Evolutionary conservation across 2,888 invertebrate species (phyloP), one percentile per base, ranked within the genome.

Genomic region (Cordilura impudica): DNA sequence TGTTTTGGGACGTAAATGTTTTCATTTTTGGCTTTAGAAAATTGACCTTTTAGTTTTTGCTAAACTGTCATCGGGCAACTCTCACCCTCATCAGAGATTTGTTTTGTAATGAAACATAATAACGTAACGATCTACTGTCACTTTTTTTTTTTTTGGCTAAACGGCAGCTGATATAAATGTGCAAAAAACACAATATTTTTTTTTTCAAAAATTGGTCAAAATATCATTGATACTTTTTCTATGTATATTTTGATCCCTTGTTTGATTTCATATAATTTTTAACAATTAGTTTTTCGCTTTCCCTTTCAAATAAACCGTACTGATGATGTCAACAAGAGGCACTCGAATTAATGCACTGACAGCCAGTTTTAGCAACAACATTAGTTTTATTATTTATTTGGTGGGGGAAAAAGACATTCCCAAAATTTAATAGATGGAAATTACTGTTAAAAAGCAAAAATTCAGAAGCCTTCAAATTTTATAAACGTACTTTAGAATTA

Each of bases 291-390:
- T 18, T 53, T 29, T 7, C 7, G n/a, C 45, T 61, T 23, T 54
- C 18, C 49, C 26, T 66, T 18, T 47, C 5, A 8, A 69, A 56
- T 63, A 54, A 60, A 53, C 14, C 3, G 4, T 63, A 23, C 54
- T 51, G 75, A 76, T 76, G 56, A 70, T 76, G 69, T 79, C 79
- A 79, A 79, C 75, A 79, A 79, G 75, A 79, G 71, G 75, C 75
- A 79, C 79, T 79, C 79, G 75, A 79, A 54, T 79, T 79, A 63
- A 56, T 49, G 49, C 51, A n/a, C 29, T 8, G 35, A 39, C 12
- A 43, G 23, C 43, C 18, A 58, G 5, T 21, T 51, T 19, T 19
- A 51, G 23, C 2, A 29, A 16, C 12, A 49, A 14, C 45, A 23
- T 19, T 16, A 1, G 14, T 47, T 10, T 8, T 39, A 39, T 12